A percentile compares a stretch with the other conserved stretches of the same genome.
Evolutionary conservation across 1,140 invertebrate genomes (phyloP).

Genomic region (Leguminivora glycinivorella): DNA sequence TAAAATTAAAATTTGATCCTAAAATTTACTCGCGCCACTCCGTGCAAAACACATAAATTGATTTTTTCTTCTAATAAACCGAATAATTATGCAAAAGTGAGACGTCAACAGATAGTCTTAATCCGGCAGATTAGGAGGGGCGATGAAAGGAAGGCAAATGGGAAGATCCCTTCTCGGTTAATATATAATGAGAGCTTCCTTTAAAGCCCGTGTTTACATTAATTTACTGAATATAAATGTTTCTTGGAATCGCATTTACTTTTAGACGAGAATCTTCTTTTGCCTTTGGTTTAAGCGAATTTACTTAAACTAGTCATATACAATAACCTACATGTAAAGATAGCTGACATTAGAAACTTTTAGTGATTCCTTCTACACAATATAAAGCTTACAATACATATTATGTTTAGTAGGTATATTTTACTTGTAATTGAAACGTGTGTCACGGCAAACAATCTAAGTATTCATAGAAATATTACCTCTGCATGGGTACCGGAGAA

Average conservation of each 20-base stretch:
- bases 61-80: conserved; percentile 60
- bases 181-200: conserved; percentile 67
- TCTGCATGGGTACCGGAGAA: background rate
- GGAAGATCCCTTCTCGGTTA: conserved; percentile 63
- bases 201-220: conserved; percentile 65
- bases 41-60: conserved; percentile 45
- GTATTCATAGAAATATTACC: too few species aligned
- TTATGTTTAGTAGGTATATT: too few species aligned
- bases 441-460: too few species aligned
- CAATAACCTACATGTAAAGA: too few species aligned
- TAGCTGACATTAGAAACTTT: too few species aligned
- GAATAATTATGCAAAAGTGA: conserved; percentile 69
- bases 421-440: too few species aligned
- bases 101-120: conserved; percentile 55
- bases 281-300: background rate
- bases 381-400: too few species aligned
- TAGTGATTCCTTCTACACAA: too few species aligned
- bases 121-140: conserved; percentile 62
- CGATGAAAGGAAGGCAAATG: conserved; percentile 63
- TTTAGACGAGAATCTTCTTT: conserved; percentile 19
- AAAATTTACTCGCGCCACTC: background rate
- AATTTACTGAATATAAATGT: conserved; percentile 60
- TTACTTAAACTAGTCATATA: background rate
- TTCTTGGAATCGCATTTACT: conserved; percentile 32
- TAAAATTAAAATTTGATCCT: too few species aligned